Base-by-base conservation (phyloP, 2,113 vertebrate genomes). In the Tonatia bakeri region DNA sequence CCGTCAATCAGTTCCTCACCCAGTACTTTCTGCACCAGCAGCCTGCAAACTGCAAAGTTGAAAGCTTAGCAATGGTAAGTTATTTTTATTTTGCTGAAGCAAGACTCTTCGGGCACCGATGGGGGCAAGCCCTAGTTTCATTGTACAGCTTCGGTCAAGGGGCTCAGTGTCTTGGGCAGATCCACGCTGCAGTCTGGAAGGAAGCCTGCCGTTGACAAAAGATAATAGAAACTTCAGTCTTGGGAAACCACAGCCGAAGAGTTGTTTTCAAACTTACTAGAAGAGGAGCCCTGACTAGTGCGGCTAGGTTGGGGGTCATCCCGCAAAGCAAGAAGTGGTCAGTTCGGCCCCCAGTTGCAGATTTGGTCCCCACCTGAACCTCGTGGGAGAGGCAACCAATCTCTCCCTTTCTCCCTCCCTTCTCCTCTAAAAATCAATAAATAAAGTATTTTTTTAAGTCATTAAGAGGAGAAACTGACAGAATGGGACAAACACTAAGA, bases 1-100 rank as follows among this genome's bases (percentile, higher is more conserved):
- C 99, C 1, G 99, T 99, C 88, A 98, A 99, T 97, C 99, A 99
- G 98, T 99, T 99, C 97, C 99, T 99, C 96, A 99, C 99, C 19
- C 99, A 99, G 86, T 99, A 99, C 95, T 99, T 99, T 95, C 98
- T 99, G 3, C 97, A 98, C 38, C 98, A 99, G 3, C 43, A 98
- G 2, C 98, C 99, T 75, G 95, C 98, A 69, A 98, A 97, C 64
- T 98, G 98, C 88, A 99, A 98, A 96, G 99, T 99, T 87, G 99
- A 99, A 97, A 99, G 98, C 95, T 97, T 99, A 43, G 98, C 99
- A 6, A 99, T 99, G 99, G 99, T 99, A 96, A 98, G 99, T 59
- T 67, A 50, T 38, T 93, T 90, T 82, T 20, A 86, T 82, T 92
- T 91, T 82, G 77, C 86, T 73, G 79, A 47, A 76, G 69, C 38